Percentiles rank a stretch among this genome's conserved stretches.
phyloP scores from a whole-genome alignment of 2,888 invertebrate species.

The Drosophila atripex region DNA sequence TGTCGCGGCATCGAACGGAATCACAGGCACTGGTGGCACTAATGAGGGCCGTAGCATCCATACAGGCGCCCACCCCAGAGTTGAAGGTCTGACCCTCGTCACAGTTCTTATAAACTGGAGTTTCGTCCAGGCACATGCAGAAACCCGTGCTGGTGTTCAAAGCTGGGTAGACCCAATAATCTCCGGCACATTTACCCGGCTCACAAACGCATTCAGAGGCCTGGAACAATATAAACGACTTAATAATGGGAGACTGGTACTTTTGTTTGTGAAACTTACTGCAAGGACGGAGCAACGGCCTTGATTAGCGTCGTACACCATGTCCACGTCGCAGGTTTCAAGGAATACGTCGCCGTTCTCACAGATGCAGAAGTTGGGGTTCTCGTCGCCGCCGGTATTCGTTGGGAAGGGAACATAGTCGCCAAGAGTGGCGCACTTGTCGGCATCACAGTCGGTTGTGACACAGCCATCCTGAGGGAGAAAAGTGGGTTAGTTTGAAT shows the following conservation, averaged over 20 bases:
- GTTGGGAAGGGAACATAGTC: slow-evolving; percentile 40
- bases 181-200: slow-evolving; percentile 22
- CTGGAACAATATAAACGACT: slow-evolving; percentile 10
- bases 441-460: slow-evolving; percentile 35
- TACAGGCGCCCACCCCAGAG: neutral
- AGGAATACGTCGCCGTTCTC: slow-evolving; percentile 32
- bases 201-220: slow-evolving; percentile 47
- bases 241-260: neutral
- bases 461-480: slow-evolving; percentile 3
- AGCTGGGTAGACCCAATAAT: slow-evolving; percentile 29
- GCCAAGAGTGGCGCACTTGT: slow-evolving; percentile 33
- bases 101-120: slow-evolving; percentile 36
- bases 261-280: slow-evolving; percentile 22
- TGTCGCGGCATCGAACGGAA: slow-evolving; percentile 23
- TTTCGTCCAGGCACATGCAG: slow-evolving; percentile 41
- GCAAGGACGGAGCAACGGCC: slow-evolving; percentile 47
- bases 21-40: slow-evolving; percentile 34
- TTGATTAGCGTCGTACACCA: neutral
- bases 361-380: slow-evolving; percentile 70
- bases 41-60: neutral
- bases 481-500: neutral
- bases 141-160: slow-evolving; percentile 41
- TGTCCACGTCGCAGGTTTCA: slow-evolving; percentile 21
- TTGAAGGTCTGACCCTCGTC: slow-evolving; percentile 9
- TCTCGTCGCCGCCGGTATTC: slow-evolving; percentile 11